phyloP scores from a whole-genome alignment of 2,797 vertebrate genomes.

The Melopsittacus undulatus region DNA sequence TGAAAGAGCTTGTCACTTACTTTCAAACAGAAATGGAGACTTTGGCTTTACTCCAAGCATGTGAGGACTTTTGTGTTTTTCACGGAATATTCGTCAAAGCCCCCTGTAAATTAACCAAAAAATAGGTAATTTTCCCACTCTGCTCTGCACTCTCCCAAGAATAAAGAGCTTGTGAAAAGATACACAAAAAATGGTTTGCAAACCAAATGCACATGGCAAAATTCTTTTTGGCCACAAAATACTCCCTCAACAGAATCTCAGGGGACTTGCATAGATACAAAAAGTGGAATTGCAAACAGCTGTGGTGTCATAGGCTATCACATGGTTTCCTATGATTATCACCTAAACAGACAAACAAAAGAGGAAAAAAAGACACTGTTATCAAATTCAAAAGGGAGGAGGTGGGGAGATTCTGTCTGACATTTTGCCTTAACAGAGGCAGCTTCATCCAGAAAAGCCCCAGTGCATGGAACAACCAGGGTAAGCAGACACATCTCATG shows the following conservation, averaged over 20 bases:
- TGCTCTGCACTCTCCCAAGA: neutral
- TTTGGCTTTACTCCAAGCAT: neutral
- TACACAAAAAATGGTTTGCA: neutral
- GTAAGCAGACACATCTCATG: neutral
- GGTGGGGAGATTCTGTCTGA: neutral
- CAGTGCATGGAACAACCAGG: neutral
- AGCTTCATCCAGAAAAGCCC: neutral
- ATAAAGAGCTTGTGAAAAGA: neutral
- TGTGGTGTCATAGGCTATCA: neutral
- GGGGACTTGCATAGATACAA: neutral
- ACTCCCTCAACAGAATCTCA: neutral
- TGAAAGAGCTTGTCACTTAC: neutral
- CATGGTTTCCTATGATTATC: neutral
- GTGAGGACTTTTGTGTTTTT: neutral
- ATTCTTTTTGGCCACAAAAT: neutral
- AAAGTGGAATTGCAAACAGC: neutral
- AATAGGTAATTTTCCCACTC: neutral
- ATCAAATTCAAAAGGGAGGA: neutral
- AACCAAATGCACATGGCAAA: neutral
- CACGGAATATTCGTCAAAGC: neutral
- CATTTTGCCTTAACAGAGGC: neutral
- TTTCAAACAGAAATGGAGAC: neutral
- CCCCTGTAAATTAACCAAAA: accelerated
- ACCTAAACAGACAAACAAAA: neutral
- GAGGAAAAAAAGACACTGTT: neutral